Evolutionary conservation across 2,113 vertebrate genomes (phyloP).

Genomic region (Progne subis): DNA sequence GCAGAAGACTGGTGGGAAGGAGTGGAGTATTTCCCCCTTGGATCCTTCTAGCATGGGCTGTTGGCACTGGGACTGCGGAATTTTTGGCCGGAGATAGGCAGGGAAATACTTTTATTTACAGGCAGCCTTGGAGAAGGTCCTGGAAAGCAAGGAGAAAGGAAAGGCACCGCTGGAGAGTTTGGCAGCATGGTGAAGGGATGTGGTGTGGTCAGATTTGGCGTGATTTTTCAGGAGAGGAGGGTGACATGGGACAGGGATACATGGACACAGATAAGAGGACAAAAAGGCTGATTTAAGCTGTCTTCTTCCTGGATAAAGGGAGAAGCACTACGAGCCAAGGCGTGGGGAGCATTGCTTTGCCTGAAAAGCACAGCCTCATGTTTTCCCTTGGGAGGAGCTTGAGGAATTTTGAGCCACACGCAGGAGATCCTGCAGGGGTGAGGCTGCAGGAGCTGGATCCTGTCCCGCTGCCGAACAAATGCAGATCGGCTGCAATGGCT

Average conservation of each 20-base stretch:
- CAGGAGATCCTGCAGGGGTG: background rate
- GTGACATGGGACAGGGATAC: background rate
- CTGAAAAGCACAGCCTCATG: background rate
- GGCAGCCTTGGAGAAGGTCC: background rate
- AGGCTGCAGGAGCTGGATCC: background rate
- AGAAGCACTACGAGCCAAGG: rapidly evolving
- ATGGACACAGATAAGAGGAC: background rate
- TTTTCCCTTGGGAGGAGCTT: background rate
- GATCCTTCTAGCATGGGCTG: background rate
- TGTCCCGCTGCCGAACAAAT: rapidly evolving
- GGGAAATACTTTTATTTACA: background rate
- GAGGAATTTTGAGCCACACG: background rate
- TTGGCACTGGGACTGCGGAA: rapidly evolving
- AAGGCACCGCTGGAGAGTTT: background rate
- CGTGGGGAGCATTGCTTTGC: rapidly evolving
- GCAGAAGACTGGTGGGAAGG: background rate
- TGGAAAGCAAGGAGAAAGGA: background rate
- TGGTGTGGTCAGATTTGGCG: rapidly evolving
- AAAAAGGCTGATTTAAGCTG: background rate
- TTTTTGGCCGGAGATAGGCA: background rate
- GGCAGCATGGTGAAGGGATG: rapidly evolving
- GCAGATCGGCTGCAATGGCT: rapidly evolving
- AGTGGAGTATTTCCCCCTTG: background rate
- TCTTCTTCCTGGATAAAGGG: rapidly evolving
- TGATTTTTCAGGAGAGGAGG: background rate